Conservation (phyloP, 2,113 vertebrate genomes). For the Edolisoma coerulescens region DNA sequence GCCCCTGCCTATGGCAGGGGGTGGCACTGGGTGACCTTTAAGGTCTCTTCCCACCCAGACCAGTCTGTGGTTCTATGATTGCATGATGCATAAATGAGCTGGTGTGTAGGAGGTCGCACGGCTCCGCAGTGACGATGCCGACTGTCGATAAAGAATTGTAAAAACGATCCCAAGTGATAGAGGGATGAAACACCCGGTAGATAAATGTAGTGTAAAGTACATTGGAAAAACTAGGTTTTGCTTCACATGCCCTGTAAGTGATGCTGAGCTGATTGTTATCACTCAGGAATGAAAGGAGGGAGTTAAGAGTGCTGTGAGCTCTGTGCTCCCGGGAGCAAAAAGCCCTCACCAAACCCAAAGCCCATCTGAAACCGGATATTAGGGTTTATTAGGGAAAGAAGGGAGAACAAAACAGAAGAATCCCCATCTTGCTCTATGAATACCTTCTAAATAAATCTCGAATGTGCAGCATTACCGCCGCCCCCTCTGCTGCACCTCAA, state of each 20-base stretch:
- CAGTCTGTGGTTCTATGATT: background rate
- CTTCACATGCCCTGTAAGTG: background rate
- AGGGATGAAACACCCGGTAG: background rate
- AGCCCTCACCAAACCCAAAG: background rate
- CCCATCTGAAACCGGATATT: background rate
- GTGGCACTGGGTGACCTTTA: background rate
- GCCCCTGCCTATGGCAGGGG: background rate
- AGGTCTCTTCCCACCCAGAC: background rate
- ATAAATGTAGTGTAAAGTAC: background rate
- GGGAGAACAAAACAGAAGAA: background rate
- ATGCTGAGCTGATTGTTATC: background rate
- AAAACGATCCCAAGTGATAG: background rate
- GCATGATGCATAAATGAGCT: background rate
- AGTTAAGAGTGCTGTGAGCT: background rate
- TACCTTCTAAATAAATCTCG: conserved; percentile 9
- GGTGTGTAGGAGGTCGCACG: background rate
- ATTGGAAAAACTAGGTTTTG: background rate
- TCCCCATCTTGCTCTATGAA: background rate
- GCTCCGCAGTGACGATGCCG: background rate
- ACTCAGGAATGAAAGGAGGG: background rate
- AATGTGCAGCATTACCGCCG: background rate
- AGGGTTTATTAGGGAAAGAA: background rate
- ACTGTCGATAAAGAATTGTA: background rate
- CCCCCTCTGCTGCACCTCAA: background rate
- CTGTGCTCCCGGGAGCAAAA: background rate